Base-by-base conservation (phyloP, 2,797 vertebrate genomes). In the Acipenser transmontanus region DNA sequence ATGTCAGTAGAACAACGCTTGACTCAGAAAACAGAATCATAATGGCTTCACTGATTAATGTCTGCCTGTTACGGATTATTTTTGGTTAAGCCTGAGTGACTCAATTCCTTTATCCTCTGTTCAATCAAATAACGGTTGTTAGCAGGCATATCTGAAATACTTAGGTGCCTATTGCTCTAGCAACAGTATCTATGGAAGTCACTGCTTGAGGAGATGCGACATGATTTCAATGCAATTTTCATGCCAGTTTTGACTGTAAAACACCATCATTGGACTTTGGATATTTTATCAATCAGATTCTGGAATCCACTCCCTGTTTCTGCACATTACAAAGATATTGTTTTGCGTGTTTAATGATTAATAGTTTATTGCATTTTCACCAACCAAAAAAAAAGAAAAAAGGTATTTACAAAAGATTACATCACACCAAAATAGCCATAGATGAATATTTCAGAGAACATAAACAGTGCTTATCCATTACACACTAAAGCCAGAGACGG, bases 161-260 rank as follows among this genome's bases (percentile, higher is more conserved):
- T 50, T 59, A 66, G 66, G 62, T 49, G 66, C 34, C 60, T 67
- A 65, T 71, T 71, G 62, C 69, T 67, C 62, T 68, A 65, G 69
- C 60, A 71, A 71, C 69, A 6, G 62, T 71, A 67, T 67, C 69
- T 60, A 71, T 64, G 66, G 50, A 71, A 62, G 49, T 50, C 52
- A 61, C 50, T n/a, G 7, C 6, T 60, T 51, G 57, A 49, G 17
- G 49, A 60, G 56, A 71, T 62, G 50, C 52, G 59, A 63, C 59
- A 62, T 9, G 49, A 14, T 34, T 34, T 34, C 34, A 34, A 34
- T 34, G 34, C 34, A 34, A 34, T 34, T 34, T 34, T 34, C 34
- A 34, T 34, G 34, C 4, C 34, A 34, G 34, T 34, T 34, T 34
- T 34, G 34, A 34, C 34, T 3, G 34, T 34, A 34, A 34, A 34